These are phyloP conservation scores for Salminus brasiliensis DNA, from an alignment of 2,113 vertebrate genomes.

Conservation along the genomic window DNA sequence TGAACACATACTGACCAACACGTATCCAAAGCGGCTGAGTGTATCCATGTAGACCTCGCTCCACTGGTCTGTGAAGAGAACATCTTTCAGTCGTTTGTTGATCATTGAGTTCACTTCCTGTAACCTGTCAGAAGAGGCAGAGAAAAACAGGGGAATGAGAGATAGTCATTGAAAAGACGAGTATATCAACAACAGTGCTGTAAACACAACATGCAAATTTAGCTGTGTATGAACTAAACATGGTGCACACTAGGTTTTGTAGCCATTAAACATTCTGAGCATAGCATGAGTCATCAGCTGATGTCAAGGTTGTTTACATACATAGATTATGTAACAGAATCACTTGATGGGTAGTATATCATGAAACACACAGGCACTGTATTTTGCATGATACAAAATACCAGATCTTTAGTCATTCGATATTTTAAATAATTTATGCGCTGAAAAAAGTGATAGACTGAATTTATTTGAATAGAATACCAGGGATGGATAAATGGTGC, in stretches of 20 bases:
- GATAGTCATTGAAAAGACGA: background rate
- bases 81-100: slow-evolving; percentile 94
- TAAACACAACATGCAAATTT: slow-evolving; percentile 17
- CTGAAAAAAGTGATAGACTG: too few relatives aligned
- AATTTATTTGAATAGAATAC: too few relatives aligned
- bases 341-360: background rate
- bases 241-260: background rate
- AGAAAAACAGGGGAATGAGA: slow-evolving; percentile 34
- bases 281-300: background rate
- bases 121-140: slow-evolving; percentile 74
- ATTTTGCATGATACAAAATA: too few relatives aligned
- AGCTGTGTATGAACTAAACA: slow-evolving; percentile 18
- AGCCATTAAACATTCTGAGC: background rate
- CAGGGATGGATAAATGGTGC: too few relatives aligned
- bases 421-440: too few relatives aligned
- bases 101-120: slow-evolving; percentile 99
- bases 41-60: slow-evolving; percentile 95
- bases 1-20: slow-evolving; percentile 83
- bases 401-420: too few relatives aligned
- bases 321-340: background rate
- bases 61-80: slow-evolving; percentile 95
- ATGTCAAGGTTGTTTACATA: background rate
- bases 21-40: slow-evolving; percentile 88
- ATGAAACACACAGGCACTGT: background rate
- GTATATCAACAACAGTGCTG: background rate